A percentile compares a stretch with the other conserved stretches of the same genome.
Evolutionary conservation across 2,888 invertebrate species (phyloP).

Genomic region (Allacma fusca): DNA sequence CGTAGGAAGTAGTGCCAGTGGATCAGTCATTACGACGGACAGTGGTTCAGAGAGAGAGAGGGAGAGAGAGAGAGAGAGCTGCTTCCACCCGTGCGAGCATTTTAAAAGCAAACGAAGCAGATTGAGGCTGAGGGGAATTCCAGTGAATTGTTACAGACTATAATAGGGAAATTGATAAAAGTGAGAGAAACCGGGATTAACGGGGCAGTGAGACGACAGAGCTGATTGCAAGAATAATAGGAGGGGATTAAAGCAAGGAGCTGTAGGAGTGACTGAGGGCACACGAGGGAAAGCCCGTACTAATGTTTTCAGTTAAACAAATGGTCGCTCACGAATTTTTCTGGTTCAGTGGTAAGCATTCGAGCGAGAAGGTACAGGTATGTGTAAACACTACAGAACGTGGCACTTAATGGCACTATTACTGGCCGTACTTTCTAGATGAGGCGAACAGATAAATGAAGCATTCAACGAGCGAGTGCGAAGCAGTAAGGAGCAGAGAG

Average conservation of each 20-base stretch:
- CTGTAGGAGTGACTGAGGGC: background rate
- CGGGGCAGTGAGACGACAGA: background rate
- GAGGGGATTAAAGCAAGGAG: background rate
- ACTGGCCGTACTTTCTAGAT: background rate
- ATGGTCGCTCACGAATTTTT: constrained; percentile 1
- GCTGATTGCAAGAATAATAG: background rate
- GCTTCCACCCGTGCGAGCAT: too few species aligned
- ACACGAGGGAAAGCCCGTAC: background rate
- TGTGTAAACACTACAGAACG: constrained; percentile 14
- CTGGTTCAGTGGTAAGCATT: constrained; percentile 31
- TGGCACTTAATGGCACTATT: constrained; percentile 5
- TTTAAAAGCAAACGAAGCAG: background rate
- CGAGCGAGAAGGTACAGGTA: background rate
- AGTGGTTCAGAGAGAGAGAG: background rate
- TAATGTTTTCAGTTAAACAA: constrained; percentile 18
- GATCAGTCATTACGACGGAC: too few species aligned
- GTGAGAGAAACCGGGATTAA: background rate
- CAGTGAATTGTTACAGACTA: background rate
- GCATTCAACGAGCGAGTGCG: background rate
- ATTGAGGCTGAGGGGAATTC: background rate
- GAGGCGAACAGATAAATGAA: constrained; percentile 36
- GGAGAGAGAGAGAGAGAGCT: constrained; percentile 4
- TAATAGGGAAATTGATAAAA: constrained; percentile 10
- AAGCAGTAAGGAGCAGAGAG: too few species aligned
- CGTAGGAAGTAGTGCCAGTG: too few species aligned